Base-by-base conservation (phyloP, 2,888 invertebrate species). In the Pherbina coryleti region DNA sequence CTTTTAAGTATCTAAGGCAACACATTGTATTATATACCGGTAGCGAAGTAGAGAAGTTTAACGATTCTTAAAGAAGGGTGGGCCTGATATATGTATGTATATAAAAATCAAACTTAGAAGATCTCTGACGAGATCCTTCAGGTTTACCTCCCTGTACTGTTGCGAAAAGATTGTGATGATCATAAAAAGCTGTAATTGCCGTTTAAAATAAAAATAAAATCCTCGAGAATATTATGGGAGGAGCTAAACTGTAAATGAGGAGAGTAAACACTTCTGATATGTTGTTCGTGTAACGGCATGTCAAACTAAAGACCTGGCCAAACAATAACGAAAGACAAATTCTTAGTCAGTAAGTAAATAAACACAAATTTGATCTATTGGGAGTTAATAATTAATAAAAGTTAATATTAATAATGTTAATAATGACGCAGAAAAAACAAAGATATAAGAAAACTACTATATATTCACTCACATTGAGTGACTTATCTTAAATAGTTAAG, bases 401-500 rank as follows among this genome's bases (percentile, higher is more conserved):
- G n/a, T n/a, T n/a, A n/a, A n/a, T n/a, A n/a, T n/a, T n/a, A n/a
- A 67, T 7, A 25, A 49, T n/a, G 44, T 34, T 44, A 49, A 37
- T n/a, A 8, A 44, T 49, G 19, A 67, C 28, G 37, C 19, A 34
- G n/a, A 44, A 70, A 44, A 66, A 64, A 25, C 22, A 37, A 66
- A 44, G 37, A 17, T 19, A 55, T 19, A 70, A 22, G 11, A 69
- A 72, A 72, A 64, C n/a, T 28, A 5, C 37, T 67, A 67, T 79
- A 60, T 82, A 82, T 84, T 83, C 85, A 78, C 85, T 85, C 85
- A 84, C 84, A 85, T 84, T 85, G 85, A 85, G 84, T 82, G 84
- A 81, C 81, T 77, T 79, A 72, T 79, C 62, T 75, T 37, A 55
- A n/a, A 25, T 60, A 55, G 34, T 55, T 66, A 67, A 31, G 60